These are phyloP conservation scores for Atherinosoma microstoma DNA, from an alignment of 2,797 vertebrate species.

Conservation along the genomic window DNA sequence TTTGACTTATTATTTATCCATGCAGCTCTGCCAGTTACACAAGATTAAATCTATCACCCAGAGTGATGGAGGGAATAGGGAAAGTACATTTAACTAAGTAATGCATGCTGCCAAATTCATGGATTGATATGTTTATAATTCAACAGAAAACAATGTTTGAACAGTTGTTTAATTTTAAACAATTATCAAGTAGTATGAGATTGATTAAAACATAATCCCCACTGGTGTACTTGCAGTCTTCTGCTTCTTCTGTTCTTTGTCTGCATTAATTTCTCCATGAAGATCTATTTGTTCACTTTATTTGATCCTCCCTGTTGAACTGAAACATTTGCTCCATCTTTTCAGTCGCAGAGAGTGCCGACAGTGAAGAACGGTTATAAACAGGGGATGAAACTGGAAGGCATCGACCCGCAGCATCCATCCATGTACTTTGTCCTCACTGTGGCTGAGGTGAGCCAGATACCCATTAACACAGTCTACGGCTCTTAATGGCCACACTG, in stretches of 20 bases:
- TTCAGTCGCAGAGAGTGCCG: constrained; percentile 86
- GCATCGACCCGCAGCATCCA: constrained; percentile 95
- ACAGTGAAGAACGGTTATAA: constrained; percentile 91
- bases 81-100: constrained; percentile 19
- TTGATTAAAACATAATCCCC: not conserved
- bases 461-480: constrained; percentile 6
- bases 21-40: constrained; percentile 9
- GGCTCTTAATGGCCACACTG: not conserved
- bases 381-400: constrained; percentile 96
- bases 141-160: not conserved
- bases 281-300: not conserved
- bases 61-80: constrained; percentile 14
- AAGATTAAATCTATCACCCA: not conserved
- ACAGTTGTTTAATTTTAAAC: constrained; percentile 8
- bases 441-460: constrained; percentile 90
- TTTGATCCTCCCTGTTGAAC: constrained; percentile 6
- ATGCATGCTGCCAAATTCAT: not conserved
- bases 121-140: not conserved
- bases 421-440: constrained; percentile 98
- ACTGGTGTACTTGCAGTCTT: not conserved
- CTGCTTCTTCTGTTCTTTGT: constrained; percentile 7
- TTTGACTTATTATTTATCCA: constrained; percentile 15
- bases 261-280: constrained; percentile 2
- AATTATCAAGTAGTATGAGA: not conserved
- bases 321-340: constrained; percentile 11